Percentiles rank a stretch among this genome's conserved stretches.
These are phyloP conservation scores for Parotocinclus haroldoi DNA, from an alignment of 2,797 vertebrate species.

Conservation along the genomic window DNA sequence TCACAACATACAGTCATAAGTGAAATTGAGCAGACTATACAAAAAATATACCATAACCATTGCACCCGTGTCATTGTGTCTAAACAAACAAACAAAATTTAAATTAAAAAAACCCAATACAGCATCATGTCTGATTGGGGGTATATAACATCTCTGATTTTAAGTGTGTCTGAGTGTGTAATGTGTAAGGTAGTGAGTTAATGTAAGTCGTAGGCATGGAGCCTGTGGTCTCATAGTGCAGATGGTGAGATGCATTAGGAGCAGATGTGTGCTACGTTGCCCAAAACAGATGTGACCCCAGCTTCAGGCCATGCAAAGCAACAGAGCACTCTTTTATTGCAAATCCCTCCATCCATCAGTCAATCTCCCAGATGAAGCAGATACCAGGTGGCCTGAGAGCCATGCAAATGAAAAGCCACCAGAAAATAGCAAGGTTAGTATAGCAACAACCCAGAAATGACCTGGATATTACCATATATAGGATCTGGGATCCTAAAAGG, in stretches of 20 bases:
- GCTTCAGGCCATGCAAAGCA: slow-evolving; percentile 2
- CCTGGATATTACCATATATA: slow-evolving; percentile 10
- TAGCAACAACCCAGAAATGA: slow-evolving; percentile 42
- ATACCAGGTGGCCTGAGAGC: slow-evolving; percentile 58
- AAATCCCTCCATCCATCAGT: slow-evolving; percentile 7
- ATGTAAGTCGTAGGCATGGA: slow-evolving; percentile 1
- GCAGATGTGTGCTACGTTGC: slow-evolving; percentile 24
- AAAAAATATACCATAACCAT: slow-evolving; percentile 7
- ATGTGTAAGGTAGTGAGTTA: no score
- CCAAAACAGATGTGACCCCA: slow-evolving; percentile 8
- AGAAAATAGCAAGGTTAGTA: slow-evolving; percentile 27
- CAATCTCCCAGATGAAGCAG: slow-evolving; percentile 48
- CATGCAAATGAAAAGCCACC: slow-evolving; percentile 40
- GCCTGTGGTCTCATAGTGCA: slow-evolving; percentile 30
- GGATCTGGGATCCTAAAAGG: no score
- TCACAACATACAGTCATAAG: background rate
- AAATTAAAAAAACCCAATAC: slow-evolving; percentile 9
- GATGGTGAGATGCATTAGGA: slow-evolving; percentile 12
- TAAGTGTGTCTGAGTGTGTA: slow-evolving; percentile 20
- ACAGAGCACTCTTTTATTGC: slow-evolving; percentile 31
- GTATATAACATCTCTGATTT: slow-evolving; percentile 14
- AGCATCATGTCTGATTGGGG: slow-evolving; percentile 8
- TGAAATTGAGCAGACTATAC: background rate
- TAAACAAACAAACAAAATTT: slow-evolving; percentile 19
- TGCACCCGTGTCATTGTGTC: no score